These are phyloP conservation scores for Nomada goodeniana DNA, from an alignment of 2,888 invertebrate species.

Conservation along the genomic window DNA sequence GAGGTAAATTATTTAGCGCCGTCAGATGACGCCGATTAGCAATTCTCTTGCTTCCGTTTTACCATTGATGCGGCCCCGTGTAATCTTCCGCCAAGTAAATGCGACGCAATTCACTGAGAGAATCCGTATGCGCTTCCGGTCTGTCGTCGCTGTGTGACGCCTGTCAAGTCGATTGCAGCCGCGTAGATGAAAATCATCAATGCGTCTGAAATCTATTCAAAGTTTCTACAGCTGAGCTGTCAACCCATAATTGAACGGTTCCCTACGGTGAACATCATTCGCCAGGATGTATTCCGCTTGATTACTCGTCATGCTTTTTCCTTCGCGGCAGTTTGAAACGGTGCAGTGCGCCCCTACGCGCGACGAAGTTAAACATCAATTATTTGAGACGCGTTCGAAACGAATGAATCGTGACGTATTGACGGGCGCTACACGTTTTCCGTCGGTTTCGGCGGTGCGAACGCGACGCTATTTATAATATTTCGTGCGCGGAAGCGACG, in stretches of 20 bases:
- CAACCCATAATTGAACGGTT: not conserved
- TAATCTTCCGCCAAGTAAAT: slow-evolving; percentile 43
- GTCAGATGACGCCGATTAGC: slow-evolving; percentile 55
- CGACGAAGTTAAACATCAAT: no score
- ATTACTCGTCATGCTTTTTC: no score
- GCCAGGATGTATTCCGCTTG: no score
- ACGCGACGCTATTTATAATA: no score
- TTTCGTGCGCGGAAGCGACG: no score
- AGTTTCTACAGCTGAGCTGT: not conserved
- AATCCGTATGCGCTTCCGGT: slow-evolving; percentile 30
- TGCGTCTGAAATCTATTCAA: slow-evolving; percentile 1
- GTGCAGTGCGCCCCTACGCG: no score
- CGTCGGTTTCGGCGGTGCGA: no score
- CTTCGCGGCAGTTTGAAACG: no score
- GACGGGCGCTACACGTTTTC: no score
- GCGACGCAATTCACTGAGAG: slow-evolving; percentile 47
- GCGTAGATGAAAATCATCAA: slow-evolving; percentile 27
- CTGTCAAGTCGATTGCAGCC: slow-evolving; percentile 35
- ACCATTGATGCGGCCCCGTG: slow-evolving; percentile 21
- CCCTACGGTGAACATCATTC: not conserved
- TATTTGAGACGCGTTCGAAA: no score
- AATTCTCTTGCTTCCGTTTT: slow-evolving; percentile 61
- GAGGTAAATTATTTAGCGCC: slow-evolving; percentile 59
- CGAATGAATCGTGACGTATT: no score
- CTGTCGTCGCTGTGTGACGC: slow-evolving; percentile 17